These are phyloP conservation scores for Tapirus terrestris DNA, from an alignment of 2,113 vertebrate species.

Conservation along the genomic window DNA sequence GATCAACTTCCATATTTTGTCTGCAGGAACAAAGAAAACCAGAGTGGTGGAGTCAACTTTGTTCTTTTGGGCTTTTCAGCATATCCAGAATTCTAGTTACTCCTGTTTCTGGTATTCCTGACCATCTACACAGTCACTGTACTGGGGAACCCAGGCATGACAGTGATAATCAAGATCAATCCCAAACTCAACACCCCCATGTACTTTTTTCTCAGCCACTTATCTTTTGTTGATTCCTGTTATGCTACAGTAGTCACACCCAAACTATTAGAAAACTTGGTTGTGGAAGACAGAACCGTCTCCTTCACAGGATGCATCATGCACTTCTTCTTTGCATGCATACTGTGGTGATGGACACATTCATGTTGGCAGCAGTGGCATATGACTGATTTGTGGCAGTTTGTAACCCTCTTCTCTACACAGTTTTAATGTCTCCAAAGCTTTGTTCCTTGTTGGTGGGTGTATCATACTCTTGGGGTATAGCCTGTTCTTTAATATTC, in stretches of 20 bases:
- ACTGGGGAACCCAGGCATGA: slow-evolving; percentile 51
- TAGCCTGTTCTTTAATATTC: slow-evolving; percentile 13
- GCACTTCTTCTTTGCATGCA: slow-evolving; percentile 64
- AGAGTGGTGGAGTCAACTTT: neutral
- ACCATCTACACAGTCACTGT: neutral
- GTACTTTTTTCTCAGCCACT: slow-evolving; percentile 68
- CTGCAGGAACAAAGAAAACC: neutral
- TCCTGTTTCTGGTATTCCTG: neutral
- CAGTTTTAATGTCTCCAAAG: slow-evolving; percentile 34
- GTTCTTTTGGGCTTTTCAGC: neutral
- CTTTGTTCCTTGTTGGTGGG: slow-evolving; percentile 46
- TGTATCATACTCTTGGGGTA: neutral
- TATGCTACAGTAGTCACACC: slow-evolving; percentile 50
- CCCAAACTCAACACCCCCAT: slow-evolving; percentile 27
- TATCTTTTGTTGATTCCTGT: slow-evolving; percentile 63
- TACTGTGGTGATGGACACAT: slow-evolving; percentile 60
- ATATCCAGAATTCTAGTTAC: neutral
- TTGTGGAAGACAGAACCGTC: slow-evolving; percentile 46
- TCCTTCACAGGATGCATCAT: slow-evolving; percentile 56
- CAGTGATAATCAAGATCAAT: neutral
- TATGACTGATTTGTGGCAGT: slow-evolving; percentile 66
- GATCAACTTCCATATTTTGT: neutral
- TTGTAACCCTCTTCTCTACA: slow-evolving; percentile 35
- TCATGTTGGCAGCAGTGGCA: slow-evolving; percentile 74
- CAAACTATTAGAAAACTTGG: slow-evolving; percentile 57